Evolutionary conservation across 1,140 invertebrate genomes (phyloP).

Genomic region (Thaumetopoea pityocampa): DNA sequence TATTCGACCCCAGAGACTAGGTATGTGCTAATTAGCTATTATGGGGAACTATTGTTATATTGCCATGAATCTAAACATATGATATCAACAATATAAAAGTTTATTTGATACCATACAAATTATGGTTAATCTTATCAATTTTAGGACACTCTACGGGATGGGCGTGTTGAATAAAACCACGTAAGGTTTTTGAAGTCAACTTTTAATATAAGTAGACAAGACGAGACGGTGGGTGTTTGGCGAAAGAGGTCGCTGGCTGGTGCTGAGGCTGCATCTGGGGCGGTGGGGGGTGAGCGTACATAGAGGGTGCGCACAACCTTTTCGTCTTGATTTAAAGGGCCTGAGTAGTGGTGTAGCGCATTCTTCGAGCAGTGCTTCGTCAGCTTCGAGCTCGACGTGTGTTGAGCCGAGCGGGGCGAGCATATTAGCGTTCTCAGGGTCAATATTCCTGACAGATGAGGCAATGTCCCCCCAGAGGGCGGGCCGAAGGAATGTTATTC

Average conservation of each 20-base stretch:
- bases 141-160: too few species aligned
- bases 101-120: too few species aligned
- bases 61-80: too few species aligned
- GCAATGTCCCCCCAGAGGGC: constrained; percentile 92
- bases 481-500: constrained; percentile 87
- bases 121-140: too few species aligned
- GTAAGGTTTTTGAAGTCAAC: too few species aligned
- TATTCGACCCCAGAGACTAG: constrained; percentile 13
- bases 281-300: constrained; percentile 68
- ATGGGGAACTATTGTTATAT: too few species aligned
- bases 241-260: constrained; percentile 53
- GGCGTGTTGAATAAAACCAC: too few species aligned
- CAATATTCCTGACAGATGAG: constrained; percentile 90
- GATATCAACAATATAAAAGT: too few species aligned
- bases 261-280: constrained; percentile 46
- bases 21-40: constrained; percentile 30
- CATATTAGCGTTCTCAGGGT: constrained; percentile 93
- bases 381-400: constrained; percentile 85
- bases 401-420: constrained; percentile 78
- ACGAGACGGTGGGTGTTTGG: constrained; percentile 62
- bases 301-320: constrained; percentile 71
- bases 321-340: constrained; percentile 86
- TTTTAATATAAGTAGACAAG: too few species aligned
- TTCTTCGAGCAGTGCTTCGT: constrained; percentile 78
- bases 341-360: constrained; percentile 81